Percentiles rank a stretch among this genome's conserved stretches.
Evolutionary conservation across 2,113 vertebrate genomes (phyloP).

Genomic region (Parus major): DNA sequence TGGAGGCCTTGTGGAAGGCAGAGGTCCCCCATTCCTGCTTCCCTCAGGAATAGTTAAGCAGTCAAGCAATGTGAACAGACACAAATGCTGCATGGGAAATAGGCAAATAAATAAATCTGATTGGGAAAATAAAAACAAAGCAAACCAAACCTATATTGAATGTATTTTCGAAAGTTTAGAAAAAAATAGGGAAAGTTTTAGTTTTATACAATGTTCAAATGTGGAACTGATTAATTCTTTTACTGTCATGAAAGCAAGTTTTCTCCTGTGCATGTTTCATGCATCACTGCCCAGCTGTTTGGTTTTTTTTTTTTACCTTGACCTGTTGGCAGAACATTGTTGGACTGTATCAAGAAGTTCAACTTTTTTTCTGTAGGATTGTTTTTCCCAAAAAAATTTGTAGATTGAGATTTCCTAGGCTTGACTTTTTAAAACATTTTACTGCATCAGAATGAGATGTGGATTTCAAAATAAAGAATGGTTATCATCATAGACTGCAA

Average conservation of each 20-base stretch:
- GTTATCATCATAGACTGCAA: neutral
- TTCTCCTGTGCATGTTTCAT: neutral
- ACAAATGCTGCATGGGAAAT: neutral
- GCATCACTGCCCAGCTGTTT: neutral
- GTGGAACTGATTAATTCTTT: neutral
- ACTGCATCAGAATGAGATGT: neutral
- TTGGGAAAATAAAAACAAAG: neutral
- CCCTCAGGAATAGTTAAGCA: neutral
- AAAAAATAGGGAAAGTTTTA: neutral
- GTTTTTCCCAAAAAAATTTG: neutral
- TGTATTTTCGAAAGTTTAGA: neutral
- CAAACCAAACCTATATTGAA: neutral
- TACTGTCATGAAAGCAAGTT: neutral
- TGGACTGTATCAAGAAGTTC: neutral
- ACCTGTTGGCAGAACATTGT: neutral
- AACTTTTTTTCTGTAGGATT: neutral
- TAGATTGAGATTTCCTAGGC: neutral
- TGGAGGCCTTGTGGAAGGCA: neutral
- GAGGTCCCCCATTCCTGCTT: neutral
- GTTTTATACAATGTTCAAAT: neutral
- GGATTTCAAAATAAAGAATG: neutral
- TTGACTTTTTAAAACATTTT: conserved; percentile 3
- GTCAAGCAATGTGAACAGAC: neutral
- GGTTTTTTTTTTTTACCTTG: neutral
- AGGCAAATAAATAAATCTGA: neutral